Conservation (phyloP, 2,888 invertebrate genomes). For the Drosophila mayaguana region DNA sequence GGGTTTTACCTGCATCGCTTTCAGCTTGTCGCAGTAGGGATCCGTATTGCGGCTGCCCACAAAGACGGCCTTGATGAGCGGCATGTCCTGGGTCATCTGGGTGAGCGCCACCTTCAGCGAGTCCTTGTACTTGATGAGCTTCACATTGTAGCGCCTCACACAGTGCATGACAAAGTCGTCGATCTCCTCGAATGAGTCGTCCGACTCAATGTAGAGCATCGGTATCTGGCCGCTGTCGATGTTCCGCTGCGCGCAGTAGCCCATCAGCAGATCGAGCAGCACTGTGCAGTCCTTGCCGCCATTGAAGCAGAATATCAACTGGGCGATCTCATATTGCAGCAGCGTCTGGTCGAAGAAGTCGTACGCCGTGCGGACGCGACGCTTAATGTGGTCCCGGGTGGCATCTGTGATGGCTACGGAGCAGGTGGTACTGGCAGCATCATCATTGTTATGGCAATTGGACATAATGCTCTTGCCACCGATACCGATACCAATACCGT, state of each 20-base stretch:
- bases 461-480: slow-evolving; percentile 11
- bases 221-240: slow-evolving; percentile 86
- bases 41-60: slow-evolving; percentile 97
- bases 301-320: slow-evolving; percentile 96
- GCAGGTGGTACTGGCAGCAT: neutral
- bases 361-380: slow-evolving; percentile 34
- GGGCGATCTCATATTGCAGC: slow-evolving; percentile 88
- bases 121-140: slow-evolving; percentile 89
- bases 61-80: slow-evolving; percentile 91
- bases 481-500: neutral
- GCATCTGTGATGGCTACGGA: slow-evolving; percentile 28
- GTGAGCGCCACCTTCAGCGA: slow-evolving; percentile 91
- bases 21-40: slow-evolving; percentile 90
- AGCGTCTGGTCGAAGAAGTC: slow-evolving; percentile 88
- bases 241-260: slow-evolving; percentile 77
- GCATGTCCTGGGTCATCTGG: slow-evolving; percentile 87
- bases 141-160: slow-evolving; percentile 89
- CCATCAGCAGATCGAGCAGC: slow-evolving; percentile 89
- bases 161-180: slow-evolving; percentile 93
- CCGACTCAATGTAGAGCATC: slow-evolving; percentile 92
- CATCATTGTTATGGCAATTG: slow-evolving; percentile 4
- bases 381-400: slow-evolving; percentile 34
- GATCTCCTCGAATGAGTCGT: slow-evolving; percentile 93
- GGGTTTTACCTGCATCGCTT: slow-evolving; percentile 87
- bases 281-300: slow-evolving; percentile 99